These are phyloP conservation scores for Cosmia trapezina DNA, from an alignment of 2,888 invertebrate genomes.

Conservation along the genomic window DNA sequence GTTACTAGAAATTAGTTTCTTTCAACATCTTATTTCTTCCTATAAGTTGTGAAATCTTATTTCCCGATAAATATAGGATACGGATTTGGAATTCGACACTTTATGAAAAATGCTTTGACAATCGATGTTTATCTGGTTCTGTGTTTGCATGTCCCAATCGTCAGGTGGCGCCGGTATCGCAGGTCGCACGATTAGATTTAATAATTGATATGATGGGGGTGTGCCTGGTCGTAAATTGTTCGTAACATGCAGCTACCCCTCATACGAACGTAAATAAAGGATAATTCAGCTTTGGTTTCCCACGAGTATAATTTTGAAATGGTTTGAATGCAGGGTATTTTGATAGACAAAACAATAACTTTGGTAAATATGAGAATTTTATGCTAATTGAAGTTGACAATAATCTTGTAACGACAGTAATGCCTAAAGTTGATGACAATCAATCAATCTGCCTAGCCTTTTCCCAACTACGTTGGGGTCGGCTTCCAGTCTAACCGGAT, in stretches of 20 bases:
- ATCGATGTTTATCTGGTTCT: conserved; percentile 10
- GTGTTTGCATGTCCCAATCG: background rate
- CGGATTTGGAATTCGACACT: conserved; percentile 1
- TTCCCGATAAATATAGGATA: conserved; percentile 3
- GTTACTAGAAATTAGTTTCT: background rate
- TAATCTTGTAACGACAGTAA: background rate
- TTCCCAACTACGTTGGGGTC: too few relatives aligned
- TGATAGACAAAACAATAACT: background rate
- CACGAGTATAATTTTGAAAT: conserved; percentile 10
- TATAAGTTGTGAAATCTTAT: conserved; percentile 8
- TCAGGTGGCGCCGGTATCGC: conserved; percentile 10
- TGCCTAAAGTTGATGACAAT: background rate
- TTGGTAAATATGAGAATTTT: background rate
- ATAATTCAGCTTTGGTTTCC: conserved; percentile 4
- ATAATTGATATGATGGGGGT: conserved; percentile 36
- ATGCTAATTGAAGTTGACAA: conserved; percentile 4
- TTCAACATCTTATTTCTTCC: conserved; percentile 2
- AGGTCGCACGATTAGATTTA: conserved; percentile 32
- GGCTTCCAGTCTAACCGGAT: too few relatives aligned
- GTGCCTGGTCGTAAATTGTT: conserved; percentile 23
- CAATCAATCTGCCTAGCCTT: too few relatives aligned
- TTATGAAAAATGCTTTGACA: conserved; percentile 12
- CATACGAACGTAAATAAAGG: conserved; percentile 13
- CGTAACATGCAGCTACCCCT: conserved; percentile 7
- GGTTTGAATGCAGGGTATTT: background rate